Evolutionary conservation across 2,888 invertebrate species (phyloP), one percentile per base, ranked within the genome.

Genomic region (Dynastes maya): DNA sequence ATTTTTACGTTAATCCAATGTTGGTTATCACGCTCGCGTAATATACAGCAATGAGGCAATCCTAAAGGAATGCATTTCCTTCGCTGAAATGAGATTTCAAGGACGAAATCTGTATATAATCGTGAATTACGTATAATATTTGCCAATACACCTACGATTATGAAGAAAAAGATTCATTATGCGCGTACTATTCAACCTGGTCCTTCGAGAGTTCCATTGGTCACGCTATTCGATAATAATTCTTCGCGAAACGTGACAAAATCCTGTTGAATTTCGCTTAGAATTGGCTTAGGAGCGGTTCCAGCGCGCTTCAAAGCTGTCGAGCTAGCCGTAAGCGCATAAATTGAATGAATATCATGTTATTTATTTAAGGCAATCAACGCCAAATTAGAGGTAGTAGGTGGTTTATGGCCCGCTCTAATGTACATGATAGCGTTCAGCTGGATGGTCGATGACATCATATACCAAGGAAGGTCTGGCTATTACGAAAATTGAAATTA

Each of bases 331-430:
- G 45, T 45, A 45, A 45, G 11, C 45, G 55, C 4, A 55, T 68
- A 27, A 68, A 68, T 68, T 29, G 51, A 51, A 68, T 68, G 68
- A 68, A 49, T 27, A 68, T 29, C 51, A 29, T 27, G 68, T 68
- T 68, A 68, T 68, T 68, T 68, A 22, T 68, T 68, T 68, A 68
- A 29, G 51, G 29, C 51, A 68, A 68, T 68, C 68, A 68, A 51
- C 68, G 27, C 29, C 13, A 68, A 68, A 68, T 68, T 68, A 11
- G 49, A 16, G 45, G 29, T 13, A 27, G 68, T 68, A 68, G 68
- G 68, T 68, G 49, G 22, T 68, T 68, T 49, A 68, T 68, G 49
- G 51, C 29, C 49, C 51, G 45, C n/a, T 16, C 16, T 65, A 32
- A 37, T 61, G 45, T 45, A 45, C 8, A 5, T 8, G 22, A 22